Conservation (phyloP, 1,140 invertebrate genomes). For the Pogonomyrmex californicus region DNA sequence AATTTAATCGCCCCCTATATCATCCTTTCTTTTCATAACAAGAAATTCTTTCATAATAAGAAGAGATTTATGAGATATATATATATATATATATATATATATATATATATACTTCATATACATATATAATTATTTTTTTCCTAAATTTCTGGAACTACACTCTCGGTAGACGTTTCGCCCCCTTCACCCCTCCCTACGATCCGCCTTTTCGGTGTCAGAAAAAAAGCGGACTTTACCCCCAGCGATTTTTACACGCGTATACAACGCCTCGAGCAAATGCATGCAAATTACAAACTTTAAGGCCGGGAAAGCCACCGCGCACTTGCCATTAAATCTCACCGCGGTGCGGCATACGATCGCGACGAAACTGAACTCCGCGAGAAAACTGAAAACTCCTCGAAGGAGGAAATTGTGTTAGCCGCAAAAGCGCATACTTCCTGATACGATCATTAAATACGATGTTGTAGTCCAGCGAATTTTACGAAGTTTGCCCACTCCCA, state of each 20-base stretch:
- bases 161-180: slow-evolving; percentile 25
- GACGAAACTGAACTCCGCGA: slow-evolving; percentile 31
- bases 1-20: neutral
- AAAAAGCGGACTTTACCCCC: neutral
- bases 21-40: neutral
- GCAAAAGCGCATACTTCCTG: slow-evolving; percentile 33
- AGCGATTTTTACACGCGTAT: slow-evolving; percentile 52
- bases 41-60: neutral
- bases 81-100: too few relatives aligned
- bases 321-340: slow-evolving; percentile 55
- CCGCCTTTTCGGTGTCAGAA: slow-evolving; percentile 26
- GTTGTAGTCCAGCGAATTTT: slow-evolving; percentile 3
- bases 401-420: slow-evolving; percentile 47
- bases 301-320: slow-evolving; percentile 46
- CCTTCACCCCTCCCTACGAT: neutral
- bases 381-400: slow-evolving; percentile 25
- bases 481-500: neutral
- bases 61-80: too few relatives aligned
- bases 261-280: slow-evolving; percentile 57
- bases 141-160: slow-evolving; percentile 5
- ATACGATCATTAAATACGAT: slow-evolving; percentile 51
- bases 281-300: slow-evolving; percentile 65
- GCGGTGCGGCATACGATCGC: slow-evolving; percentile 38
- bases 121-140: neutral
- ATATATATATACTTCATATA: too few relatives aligned